Percentiles rank a stretch among this genome's conserved stretches.
These are phyloP conservation scores for Tenthredo mesomela DNA, from an alignment of 2,888 invertebrate genomes.

Conservation along the genomic window DNA sequence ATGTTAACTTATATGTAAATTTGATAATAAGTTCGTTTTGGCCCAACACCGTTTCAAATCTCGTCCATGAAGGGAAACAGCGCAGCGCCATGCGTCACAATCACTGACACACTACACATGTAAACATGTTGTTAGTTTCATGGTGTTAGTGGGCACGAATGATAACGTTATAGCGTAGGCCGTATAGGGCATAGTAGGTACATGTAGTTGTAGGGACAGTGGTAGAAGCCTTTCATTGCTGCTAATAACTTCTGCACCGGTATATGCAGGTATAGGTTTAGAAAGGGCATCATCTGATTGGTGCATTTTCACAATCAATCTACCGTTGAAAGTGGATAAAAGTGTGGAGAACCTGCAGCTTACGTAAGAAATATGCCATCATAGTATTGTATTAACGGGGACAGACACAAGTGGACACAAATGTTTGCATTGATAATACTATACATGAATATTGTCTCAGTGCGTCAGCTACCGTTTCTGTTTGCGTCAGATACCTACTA, in stretches of 20 bases:
- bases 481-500: not conserved
- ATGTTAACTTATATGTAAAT: no score
- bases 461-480: not conserved
- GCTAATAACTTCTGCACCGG: not conserved
- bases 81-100: not conserved
- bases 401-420: no score
- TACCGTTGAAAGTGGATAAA: not conserved
- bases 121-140: no score
- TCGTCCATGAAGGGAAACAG: not conserved
- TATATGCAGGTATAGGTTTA: not conserved
- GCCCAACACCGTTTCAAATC: no score
- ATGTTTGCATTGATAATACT: not conserved
- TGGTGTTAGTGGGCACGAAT: not conserved
- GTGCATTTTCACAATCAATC: not conserved
- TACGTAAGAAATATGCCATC: not conserved
- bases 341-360: not conserved
- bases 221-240: not conserved
- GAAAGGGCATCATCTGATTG: not conserved
- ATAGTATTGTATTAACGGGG: no score
- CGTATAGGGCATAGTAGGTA: no score
- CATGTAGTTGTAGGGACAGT: not conserved
- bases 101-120: no score
- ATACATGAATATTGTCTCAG: not conserved
- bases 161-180: not conserved
- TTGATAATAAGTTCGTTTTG: no score